Conservation (phyloP, 2,113 vertebrate genomes). For the Rhinolophus ferrumequinum region DNA sequence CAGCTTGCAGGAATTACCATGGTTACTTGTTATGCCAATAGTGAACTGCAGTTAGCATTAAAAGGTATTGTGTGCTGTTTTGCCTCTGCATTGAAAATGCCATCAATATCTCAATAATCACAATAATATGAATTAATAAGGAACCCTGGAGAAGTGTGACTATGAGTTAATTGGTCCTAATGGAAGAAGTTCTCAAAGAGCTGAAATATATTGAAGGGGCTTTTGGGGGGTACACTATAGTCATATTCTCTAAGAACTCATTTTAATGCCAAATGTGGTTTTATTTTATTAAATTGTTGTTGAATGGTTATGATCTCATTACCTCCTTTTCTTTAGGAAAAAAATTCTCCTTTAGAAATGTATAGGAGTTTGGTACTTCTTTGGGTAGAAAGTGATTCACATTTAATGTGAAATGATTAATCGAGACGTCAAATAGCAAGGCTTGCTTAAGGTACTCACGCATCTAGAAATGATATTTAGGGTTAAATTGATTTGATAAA, state of each 20-base stretch:
- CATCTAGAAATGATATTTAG: background rate
- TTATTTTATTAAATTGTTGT: conserved; percentile 37
- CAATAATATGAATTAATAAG: conserved; percentile 36
- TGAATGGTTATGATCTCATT: background rate
- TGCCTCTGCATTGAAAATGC: conserved; percentile 45
- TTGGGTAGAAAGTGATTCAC: conserved; percentile 1
- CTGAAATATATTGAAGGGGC: background rate
- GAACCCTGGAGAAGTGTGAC: conserved; percentile 2
- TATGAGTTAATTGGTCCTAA: background rate
- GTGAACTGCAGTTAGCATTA: conserved; percentile 55
- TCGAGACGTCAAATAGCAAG: background rate
- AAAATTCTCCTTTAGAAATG: background rate
- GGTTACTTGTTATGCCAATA: conserved; percentile 71
- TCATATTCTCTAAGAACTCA: conserved; percentile 19
- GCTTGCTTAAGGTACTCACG: background rate
- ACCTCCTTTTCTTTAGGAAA: background rate
- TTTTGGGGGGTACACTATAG: background rate
- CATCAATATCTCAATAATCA: conserved; percentile 34
- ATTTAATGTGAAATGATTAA: background rate
- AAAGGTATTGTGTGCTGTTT: conserved; percentile 52
- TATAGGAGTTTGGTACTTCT: background rate
- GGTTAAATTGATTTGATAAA: background rate
- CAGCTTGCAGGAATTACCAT: conserved; percentile 72
- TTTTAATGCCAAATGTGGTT: conserved; percentile 1
- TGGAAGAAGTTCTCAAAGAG: background rate